Percentiles rank a stretch among this genome's conserved stretches.
These are phyloP conservation scores for Drosophila guanche DNA, from an alignment of 1,140 invertebrate species.

Conservation along the genomic window DNA sequence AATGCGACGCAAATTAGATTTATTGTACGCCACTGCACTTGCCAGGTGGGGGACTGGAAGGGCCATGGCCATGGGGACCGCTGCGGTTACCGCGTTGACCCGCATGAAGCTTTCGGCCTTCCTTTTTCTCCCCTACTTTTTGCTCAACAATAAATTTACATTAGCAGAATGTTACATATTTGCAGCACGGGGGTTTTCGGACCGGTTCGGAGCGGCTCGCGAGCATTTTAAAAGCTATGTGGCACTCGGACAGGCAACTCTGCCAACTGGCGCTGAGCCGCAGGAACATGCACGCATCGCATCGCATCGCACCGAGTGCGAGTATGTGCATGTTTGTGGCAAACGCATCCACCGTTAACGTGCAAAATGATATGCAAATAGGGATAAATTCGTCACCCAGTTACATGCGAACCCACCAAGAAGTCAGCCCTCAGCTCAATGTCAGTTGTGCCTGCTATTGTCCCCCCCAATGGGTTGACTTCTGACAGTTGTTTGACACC, in stretches of 20 bases:
- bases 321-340: constrained; percentile 28
- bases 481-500: neutral
- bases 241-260: constrained; percentile 38
- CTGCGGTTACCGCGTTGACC: constrained; percentile 63
- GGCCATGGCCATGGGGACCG: constrained; percentile 30
- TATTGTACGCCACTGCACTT: constrained; percentile 78
- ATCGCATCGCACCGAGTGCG: neutral
- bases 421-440: constrained; percentile 30
- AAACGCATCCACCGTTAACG: constrained; percentile 65
- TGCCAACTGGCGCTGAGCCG: constrained; percentile 45
- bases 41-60: constrained; percentile 42
- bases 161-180: constrained; percentile 81
- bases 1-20: constrained; percentile 83
- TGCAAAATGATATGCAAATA: constrained; percentile 83
- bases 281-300: constrained; percentile 37
- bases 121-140: constrained; percentile 22
- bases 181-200: constrained; percentile 43
- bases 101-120: constrained; percentile 29
- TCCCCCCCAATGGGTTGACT: no score
- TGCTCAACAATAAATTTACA: constrained; percentile 83
- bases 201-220: constrained; percentile 33
- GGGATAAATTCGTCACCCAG: constrained; percentile 72
- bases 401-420: constrained; percentile 4
- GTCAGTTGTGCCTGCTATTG: constrained; percentile 11
- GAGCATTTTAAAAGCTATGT: constrained; percentile 67